Base-by-base conservation (phyloP, 2,888 invertebrate genomes). In the Diploptera punctata region DNA sequence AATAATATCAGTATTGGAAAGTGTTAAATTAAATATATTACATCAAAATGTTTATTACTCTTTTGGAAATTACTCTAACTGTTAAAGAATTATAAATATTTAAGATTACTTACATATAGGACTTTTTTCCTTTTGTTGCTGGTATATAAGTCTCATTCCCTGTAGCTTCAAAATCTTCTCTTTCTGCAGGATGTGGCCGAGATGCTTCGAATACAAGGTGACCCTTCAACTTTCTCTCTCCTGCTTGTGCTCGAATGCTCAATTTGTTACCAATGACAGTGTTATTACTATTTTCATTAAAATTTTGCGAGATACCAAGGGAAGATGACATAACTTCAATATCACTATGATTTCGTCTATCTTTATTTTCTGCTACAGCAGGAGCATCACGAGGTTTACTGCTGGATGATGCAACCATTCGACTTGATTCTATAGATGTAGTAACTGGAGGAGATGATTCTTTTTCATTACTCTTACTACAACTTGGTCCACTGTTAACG, bases 111-210 rank as follows among this genome's bases (percentile, higher is more conserved):
- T 77, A 80, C 80, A 79, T 76, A 43, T 79, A 73, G 33, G 80
- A 77, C 73, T 80, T 82, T 61, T 80, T 80, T 61, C 78, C 78
- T 47, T 78, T 79, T 31, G 73, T 83, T 1, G 82, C 81, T 60
- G 87, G 83, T 73, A 86, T 82, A 76, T 87, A 87, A 31, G 82
- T 86, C 76, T 88, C 89, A 78, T 89, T 91, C 77, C 91, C 91
- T 31, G 88, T 90, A 33, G 88, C 87, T 79, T 92, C 92, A 80
- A 90, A 88, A 82, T 92, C 92, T 79, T 92, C 92, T 79, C 90
- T 87, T 76, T 92, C 92, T 75, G 91, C 89, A 70, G 90, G 90
- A 84, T 88, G 90, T n/a, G 75, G 76, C 79, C 90, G 83, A 74
- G 90, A 89, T 72, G 91, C 88, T 82, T 91, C 92, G 79, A 92